These are phyloP conservation scores for Takifugu flavidus DNA, from an alignment of 2,113 vertebrate species.

Conservation along the genomic window DNA sequence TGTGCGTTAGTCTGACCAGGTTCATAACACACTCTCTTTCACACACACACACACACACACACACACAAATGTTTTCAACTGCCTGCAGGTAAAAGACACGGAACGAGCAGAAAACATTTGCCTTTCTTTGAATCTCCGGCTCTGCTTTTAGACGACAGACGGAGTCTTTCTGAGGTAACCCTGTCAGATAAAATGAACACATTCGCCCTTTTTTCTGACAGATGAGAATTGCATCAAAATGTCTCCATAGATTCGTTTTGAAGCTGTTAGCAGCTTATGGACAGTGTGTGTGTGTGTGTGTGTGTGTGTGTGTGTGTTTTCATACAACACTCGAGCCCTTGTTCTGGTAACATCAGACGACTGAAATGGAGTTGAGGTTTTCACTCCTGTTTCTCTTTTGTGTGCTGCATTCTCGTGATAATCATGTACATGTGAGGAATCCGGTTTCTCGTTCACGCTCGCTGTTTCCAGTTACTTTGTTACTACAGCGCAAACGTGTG, in stretches of 20 bases:
- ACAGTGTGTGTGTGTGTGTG: too few relatives aligned
- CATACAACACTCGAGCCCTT: background rate
- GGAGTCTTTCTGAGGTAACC: background rate
- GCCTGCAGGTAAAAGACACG: background rate
- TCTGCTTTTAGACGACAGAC: background rate
- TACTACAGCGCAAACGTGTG: conserved; percentile 20
- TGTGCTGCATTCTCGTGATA: conserved; percentile 39
- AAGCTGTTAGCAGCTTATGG: conserved; percentile 12
- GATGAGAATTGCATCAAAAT: background rate
- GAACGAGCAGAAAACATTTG: background rate
- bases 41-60: too few relatives aligned
- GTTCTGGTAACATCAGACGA: conserved; percentile 14
- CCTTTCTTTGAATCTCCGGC: background rate
- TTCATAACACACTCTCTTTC: too few relatives aligned
- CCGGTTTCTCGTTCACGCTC: conserved; percentile 37
- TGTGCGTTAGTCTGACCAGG: background rate
- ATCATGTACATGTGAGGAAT: conserved; percentile 46
- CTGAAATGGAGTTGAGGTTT: conserved; percentile 7
- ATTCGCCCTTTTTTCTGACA: background rate
- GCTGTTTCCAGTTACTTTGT: conserved; percentile 46
- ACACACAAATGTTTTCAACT: background rate
- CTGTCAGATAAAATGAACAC: background rate
- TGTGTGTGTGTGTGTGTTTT: conserved; percentile 11
- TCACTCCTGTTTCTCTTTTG: conserved; percentile 31
- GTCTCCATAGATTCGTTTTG: conserved; percentile 16